Evolutionary conservation across 2,888 invertebrate species (phyloP), one percentile per base, ranked within the genome.

Genomic region (Tyria jacobaeae): DNA sequence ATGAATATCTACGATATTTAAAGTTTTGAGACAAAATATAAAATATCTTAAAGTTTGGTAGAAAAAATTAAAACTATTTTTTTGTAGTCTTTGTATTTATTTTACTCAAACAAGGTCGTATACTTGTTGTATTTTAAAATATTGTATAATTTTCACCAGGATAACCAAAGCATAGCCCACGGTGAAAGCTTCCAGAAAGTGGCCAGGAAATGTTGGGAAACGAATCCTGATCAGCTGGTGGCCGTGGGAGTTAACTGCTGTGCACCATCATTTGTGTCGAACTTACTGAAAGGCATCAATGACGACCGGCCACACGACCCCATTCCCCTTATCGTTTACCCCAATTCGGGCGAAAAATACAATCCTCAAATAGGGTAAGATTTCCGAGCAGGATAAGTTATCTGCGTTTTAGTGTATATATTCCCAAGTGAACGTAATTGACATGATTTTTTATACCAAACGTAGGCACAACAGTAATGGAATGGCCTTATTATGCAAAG

Each of bases 221-320:
- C 95, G n/a, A 97, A 97, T 85, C 89, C 93, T 7, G 93, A 95
- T 14, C 95, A 95, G 79, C 93, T 99, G 68, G 93, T 98, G 17
- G 99, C 97, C 0, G 95, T 99, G 49, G 99, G 99, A 4, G 96
- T 98, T 0, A 99, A 99, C 89, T 99, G 99, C 90, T 95, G 97
- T 50, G 92, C 94, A 27, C 94, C 94, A 0, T 94, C 94, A 47
- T 89, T 78, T 78, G 86, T 94, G 61, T 74, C 90, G 39, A 87
- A 84, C 67, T 85, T 94, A 58, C 51, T 94, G 71, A 89, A 87
- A 73, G 94, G 94, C 53, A 84, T 94, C 85, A 94, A 94, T 79
- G 91, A 91, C 74, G 92, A 93, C 80, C 86, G 94, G 75, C 92
- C 90, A 59, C 86, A 91, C 69, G 86, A 85, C 60, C 92, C 93